Conservation (phyloP, 2,797 vertebrate genomes). For the Ispidina lecontei region DNA sequence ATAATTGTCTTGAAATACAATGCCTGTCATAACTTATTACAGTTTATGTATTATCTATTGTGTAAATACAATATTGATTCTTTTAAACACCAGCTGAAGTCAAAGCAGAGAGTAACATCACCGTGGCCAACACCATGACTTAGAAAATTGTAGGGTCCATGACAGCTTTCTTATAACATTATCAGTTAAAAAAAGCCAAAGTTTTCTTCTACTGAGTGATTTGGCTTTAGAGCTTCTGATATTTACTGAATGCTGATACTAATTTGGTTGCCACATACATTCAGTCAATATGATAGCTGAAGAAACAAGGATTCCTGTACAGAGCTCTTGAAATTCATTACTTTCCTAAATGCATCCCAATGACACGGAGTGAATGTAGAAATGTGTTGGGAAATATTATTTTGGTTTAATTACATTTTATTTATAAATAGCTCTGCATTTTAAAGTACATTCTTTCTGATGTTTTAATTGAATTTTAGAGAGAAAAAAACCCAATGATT, state of each 20-base stretch:
- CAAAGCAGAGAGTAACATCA: neutral
- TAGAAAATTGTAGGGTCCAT: neutral
- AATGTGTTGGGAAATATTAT: neutral
- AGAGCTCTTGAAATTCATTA: neutral
- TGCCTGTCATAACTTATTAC: conserved; percentile 75
- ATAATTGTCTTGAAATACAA: conserved; percentile 76
- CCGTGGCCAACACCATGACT: neutral
- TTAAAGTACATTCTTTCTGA: neutral
- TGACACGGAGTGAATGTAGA: neutral
- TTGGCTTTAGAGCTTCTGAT: neutral
- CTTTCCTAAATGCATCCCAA: neutral
- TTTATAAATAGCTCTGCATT: neutral
- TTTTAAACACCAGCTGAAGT: conserved; percentile 6
- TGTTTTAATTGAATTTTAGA: neutral
- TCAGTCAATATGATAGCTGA: neutral
- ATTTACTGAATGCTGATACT: neutral
- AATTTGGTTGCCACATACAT: neutral
- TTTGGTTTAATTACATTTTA: neutral
- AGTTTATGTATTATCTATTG: conserved; percentile 70
- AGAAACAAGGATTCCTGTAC: neutral
- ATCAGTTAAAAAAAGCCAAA: neutral
- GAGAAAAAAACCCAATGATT: neutral
- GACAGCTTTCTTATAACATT: neutral
- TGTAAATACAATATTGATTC: conserved; percentile 34
- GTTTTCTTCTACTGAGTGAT: neutral